These are phyloP conservation scores for Melanotaenia maccullochi DNA, from an alignment of 2,797 vertebrate species.

Conservation along the genomic window DNA sequence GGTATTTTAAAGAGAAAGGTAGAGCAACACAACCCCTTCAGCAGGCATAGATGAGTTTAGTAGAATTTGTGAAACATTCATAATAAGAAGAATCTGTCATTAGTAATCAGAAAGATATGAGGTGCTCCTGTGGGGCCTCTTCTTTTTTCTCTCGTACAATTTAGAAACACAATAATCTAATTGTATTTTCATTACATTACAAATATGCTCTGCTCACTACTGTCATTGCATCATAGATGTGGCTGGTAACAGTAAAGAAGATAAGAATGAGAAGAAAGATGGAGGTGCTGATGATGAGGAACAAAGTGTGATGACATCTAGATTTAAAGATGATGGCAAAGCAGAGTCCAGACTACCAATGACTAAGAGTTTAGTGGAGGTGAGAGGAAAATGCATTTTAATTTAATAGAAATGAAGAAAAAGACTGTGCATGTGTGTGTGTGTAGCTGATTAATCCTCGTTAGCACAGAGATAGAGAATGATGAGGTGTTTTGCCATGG, in stretches of 20 bases:
- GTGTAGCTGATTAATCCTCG: not conserved
- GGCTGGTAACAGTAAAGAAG: conserved; percentile 34
- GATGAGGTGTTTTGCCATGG: conserved; percentile 23
- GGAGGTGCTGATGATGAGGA: conserved; percentile 66
- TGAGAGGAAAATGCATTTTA: conserved; percentile 40
- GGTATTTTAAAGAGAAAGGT: not conserved
- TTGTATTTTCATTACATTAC: not conserved
- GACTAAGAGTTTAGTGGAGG: conserved; percentile 72
- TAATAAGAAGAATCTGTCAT: not conserved
- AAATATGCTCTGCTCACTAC: not conserved
- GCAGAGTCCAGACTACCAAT: conserved; percentile 46
- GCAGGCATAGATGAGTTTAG: not conserved
- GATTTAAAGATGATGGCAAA: conserved; percentile 80
- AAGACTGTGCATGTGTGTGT: not conserved
- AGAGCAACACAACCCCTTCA: not conserved
- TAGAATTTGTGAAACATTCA: not conserved
- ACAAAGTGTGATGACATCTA: conserved; percentile 58
- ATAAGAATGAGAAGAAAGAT: conserved; percentile 43
- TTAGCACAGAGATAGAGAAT: not conserved
- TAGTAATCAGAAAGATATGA: not conserved
- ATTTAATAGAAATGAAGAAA: not conserved
- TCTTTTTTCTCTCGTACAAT: not conserved
- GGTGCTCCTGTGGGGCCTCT: too few relatives aligned
- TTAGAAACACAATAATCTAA: not conserved
- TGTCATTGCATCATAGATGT: conserved; percentile 28